Evolutionary conservation across 1,140 invertebrate species (phyloP), one percentile per base, ranked within the genome.

Genomic region (Druon quercuslanigerum): DNA sequence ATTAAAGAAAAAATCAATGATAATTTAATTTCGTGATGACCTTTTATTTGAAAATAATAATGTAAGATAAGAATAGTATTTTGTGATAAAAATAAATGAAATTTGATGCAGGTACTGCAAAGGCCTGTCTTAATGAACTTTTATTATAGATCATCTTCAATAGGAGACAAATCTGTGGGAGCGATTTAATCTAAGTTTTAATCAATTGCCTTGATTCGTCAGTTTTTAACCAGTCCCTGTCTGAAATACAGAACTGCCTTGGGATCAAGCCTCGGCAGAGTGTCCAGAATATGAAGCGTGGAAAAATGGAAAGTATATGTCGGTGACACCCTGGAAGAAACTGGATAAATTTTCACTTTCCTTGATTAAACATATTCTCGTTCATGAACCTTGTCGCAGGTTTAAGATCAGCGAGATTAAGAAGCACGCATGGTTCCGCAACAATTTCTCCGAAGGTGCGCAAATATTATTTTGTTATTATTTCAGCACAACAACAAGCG

Each of bases 221-320:
- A 88, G 86, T 88, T 84, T 83, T 81, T 87, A 87, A 87, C 77
- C 84, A 83, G 83, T 87, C 78, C 81, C 72, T 87, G 54, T 86
- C 79, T 88, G 73, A 87, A 87, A 85, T 92, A 51, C 91, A 97
- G 98, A 99, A 92, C 90, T 99, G 76, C 98, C 98, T 20, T 99
- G 98, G 98, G 96, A 98, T 92, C 94, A 96, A 86, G 95, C 98
- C 1, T 92, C 92, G 50, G 87, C 90, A 66, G 91, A 93, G 12
- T 96, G 95, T 88, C 79, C 87, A 20, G 96, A 98, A 86, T 99
- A 95, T 90, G 89, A 90, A 19, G 92, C 93, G 56, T 99, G 97
- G 97, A 94, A 94, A 82, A 93, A 93, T 74, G 93, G 93, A 82
- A 92, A 90, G 82, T 93, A 93, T 88, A 92, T 92, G 82, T 90